Percentiles rank a stretch among this genome's conserved stretches.
phyloP scores from a whole-genome alignment of 1,140 invertebrate genomes.

The Bathynomus jamesi region DNA sequence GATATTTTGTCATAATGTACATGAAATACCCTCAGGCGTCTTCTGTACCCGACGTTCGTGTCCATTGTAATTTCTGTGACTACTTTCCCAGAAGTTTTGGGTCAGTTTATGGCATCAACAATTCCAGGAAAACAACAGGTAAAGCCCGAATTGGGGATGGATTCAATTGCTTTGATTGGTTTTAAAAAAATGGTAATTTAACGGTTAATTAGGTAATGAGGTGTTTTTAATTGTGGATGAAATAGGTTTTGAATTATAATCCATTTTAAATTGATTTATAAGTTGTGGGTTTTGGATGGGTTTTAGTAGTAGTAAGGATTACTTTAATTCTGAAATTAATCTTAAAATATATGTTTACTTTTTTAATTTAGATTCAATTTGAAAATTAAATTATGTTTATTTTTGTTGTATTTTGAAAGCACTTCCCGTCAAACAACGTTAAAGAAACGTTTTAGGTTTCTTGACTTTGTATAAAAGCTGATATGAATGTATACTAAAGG shows the following conservation, averaged over 20 bases:
- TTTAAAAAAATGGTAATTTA: not conserved
- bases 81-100: constrained; percentile 29
- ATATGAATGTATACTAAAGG: too few species aligned
- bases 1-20: too few species aligned
- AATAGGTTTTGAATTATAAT: constrained; percentile 6
- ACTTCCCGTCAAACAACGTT: too few species aligned
- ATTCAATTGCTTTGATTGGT: not conserved
- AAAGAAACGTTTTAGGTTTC: too few species aligned
- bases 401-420: too few species aligned
- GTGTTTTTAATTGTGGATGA: not conserved
- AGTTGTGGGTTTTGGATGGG: too few species aligned
- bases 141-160: not conserved
- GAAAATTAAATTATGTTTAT: too few species aligned
- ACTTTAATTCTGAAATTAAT: too few species aligned
- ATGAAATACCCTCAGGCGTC: constrained; percentile 21
- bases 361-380: too few species aligned
- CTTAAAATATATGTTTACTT: too few species aligned
- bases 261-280: constrained; percentile 13
- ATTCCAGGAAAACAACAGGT: constrained; percentile 31
- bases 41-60: constrained; percentile 34
- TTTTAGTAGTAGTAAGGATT: too few species aligned
- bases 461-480: too few species aligned
- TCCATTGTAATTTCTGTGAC: constrained; percentile 26
- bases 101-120: constrained; percentile 34
- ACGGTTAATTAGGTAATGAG: not conserved